phyloP scores from a whole-genome alignment of 2,888 invertebrate species.

The Dryobotodes eremita region DNA sequence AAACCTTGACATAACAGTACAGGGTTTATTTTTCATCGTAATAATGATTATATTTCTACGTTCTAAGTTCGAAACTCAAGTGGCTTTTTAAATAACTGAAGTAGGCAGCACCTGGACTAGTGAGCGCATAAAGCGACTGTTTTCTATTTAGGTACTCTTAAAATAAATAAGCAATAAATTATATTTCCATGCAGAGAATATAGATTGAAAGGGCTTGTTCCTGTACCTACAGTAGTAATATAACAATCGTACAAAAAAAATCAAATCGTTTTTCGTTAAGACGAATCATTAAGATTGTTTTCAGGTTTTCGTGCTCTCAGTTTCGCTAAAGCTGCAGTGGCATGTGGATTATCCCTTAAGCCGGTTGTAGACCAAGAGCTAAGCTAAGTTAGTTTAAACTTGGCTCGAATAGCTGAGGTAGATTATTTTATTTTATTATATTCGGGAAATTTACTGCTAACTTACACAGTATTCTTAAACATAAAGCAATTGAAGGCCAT shows the following conservation, averaged over 20 bases:
- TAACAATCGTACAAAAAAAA: not conserved
- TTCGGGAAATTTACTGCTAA: no score
- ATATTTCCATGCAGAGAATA: constrained; percentile 19
- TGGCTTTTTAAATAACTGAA: constrained; percentile 69
- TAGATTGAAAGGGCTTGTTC: constrained; percentile 12
- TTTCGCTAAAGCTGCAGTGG: not conserved
- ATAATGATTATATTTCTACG: constrained; percentile 57
- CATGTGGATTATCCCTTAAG: no score
- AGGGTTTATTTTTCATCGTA: constrained; percentile 47
- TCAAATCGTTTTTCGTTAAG: not conserved
- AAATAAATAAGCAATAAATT: constrained; percentile 62
- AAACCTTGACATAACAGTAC: not conserved
- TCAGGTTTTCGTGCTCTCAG: not conserved
- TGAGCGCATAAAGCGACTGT: constrained; percentile 54
- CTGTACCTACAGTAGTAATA: not conserved
- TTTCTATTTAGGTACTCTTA: constrained; percentile 55
- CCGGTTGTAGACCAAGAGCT: no score
- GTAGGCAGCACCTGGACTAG: constrained; percentile 71
- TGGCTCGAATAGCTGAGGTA: no score
- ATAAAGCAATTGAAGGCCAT: no score
- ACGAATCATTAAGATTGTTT: not conserved
- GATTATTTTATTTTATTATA: no score
- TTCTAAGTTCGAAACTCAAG: constrained; percentile 69
- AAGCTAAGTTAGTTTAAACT: no score
- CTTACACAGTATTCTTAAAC: no score